Conservation (phyloP, 2,797 vertebrate species). For the Scomberomorus guttatus region DNA sequence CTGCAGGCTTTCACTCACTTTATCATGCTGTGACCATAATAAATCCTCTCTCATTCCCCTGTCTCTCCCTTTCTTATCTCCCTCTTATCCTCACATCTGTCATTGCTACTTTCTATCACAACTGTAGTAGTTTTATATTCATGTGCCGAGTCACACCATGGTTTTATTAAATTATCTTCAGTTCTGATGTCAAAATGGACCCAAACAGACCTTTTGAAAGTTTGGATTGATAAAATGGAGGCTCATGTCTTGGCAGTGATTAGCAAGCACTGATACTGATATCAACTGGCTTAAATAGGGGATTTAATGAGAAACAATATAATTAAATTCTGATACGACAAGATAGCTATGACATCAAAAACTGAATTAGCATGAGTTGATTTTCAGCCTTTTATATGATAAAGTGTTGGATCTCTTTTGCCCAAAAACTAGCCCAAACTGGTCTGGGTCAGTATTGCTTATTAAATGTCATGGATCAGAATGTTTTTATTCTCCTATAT, state of each 20-base stretch:
- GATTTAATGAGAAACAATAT: background rate
- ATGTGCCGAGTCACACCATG: accelerated
- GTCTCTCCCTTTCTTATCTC: no score
- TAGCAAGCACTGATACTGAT: background rate
- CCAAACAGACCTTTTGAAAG: background rate
- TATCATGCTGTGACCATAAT: background rate
- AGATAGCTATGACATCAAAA: background rate
- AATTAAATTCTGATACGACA: background rate
- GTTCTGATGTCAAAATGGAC: background rate
- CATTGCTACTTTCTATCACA: background rate
- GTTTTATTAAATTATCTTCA: background rate
- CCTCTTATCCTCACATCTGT: background rate
- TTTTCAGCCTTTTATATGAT: background rate
- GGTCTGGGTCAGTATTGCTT: background rate
- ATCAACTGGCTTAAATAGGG: background rate
- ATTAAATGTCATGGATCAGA: background rate
- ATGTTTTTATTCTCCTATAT: background rate
- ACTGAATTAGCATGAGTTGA: background rate
- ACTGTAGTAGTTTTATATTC: background rate
- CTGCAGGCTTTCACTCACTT: slow-evolving; percentile 24
- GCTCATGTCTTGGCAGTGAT: background rate
- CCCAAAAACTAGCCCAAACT: background rate
- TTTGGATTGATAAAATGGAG: background rate
- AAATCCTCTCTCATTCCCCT: background rate
- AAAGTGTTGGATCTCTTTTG: background rate